A percentile compares a stretch with the other conserved stretches of the same genome.
These are phyloP conservation scores for Leptonema lineaticorne DNA, from an alignment of 1,140 invertebrate species.

Conservation along the genomic window DNA sequence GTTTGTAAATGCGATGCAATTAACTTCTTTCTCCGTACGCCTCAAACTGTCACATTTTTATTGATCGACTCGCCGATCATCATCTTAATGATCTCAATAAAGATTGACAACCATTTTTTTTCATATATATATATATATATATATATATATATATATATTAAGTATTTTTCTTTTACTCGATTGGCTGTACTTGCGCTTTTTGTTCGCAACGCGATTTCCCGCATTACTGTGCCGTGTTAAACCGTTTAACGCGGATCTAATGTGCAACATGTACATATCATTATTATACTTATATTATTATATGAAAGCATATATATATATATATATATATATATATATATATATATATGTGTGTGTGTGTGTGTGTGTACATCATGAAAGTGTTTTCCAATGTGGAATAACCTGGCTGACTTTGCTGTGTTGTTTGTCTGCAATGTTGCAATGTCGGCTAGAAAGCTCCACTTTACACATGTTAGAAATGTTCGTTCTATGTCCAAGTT, in stretches of 20 bases:
- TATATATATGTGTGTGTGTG: no score
- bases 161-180: no score
- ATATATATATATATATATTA: no score
- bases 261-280: background rate
- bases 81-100: constrained; percentile 11
- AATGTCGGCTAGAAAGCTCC: background rate
- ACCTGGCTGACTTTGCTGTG: no score
- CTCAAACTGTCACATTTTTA: constrained; percentile 15
- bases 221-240: constrained; percentile 10
- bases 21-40: constrained; percentile 4
- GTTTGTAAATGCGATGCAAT: no score
- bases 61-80: background rate
- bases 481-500: background rate
- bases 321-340: background rate
- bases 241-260: constrained; percentile 1
- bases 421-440: background rate
- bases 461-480: background rate
- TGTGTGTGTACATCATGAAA: no score
- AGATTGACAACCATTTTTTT: background rate
- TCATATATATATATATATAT: no score
- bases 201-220: background rate
- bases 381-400: constrained; percentile 1
- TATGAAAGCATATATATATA: background rate
- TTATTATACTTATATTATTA: no score
- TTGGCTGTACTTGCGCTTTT: background rate